These are phyloP conservation scores for Tanypteryx hageni DNA, from an alignment of 2,888 invertebrate genomes.

Conservation along the genomic window DNA sequence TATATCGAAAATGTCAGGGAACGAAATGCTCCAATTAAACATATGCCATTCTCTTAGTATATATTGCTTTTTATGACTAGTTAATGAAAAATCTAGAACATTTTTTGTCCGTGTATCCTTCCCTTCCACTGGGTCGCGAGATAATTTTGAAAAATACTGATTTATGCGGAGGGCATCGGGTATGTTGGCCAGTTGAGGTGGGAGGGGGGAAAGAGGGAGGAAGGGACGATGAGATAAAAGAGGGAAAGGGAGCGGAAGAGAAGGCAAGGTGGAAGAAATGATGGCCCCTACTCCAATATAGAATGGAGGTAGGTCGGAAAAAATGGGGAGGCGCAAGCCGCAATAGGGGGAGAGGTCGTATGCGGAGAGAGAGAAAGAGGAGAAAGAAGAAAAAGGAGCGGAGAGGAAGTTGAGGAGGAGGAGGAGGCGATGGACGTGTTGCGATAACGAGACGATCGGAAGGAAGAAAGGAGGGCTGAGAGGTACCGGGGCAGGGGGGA, in stretches of 20 bases:
- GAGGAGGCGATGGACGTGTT: neutral
- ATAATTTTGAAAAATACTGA: too few species aligned
- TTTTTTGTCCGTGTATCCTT: too few species aligned
- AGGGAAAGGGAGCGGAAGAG: neutral
- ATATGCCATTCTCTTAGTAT: too few species aligned
- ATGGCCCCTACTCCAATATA: neutral
- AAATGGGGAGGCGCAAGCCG: neutral
- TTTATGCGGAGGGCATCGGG: too few species aligned
- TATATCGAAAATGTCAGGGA: too few species aligned
- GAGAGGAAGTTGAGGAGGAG: neutral
- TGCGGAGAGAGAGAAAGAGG: neutral
- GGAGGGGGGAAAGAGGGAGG: neutral
- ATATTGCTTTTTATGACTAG: too few species aligned
- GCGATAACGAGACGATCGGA: conserved; percentile 40
- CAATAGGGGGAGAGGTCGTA: neutral
- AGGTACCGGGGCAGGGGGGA: too few species aligned
- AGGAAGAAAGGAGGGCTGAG: neutral
- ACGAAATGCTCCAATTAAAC: too few species aligned
- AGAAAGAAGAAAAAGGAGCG: neutral
- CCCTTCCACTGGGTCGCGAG: too few species aligned
- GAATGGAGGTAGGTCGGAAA: neutral
- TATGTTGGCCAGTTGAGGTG: neutral
- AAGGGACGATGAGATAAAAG: neutral
- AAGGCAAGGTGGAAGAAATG: neutral
- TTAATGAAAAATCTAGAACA: too few species aligned